phyloP scores from a whole-genome alignment of 2,113 vertebrate genomes.

The Noturus placidus region DNA sequence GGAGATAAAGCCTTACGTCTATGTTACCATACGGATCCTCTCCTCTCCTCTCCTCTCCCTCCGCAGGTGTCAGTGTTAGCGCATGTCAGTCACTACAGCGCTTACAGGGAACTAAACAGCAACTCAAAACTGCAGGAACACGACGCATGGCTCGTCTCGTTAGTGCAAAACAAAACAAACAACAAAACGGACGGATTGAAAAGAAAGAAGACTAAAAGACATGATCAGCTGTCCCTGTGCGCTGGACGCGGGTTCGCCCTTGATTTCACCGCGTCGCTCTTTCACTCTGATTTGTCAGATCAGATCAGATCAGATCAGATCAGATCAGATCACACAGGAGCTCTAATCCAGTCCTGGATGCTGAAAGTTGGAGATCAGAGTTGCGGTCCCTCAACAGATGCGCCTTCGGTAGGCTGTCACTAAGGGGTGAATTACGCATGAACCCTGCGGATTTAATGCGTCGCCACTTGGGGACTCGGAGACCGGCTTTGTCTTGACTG shows the following conservation, averaged over 20 bases:
- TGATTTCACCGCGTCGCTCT: not conserved
- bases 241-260: not conserved
- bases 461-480: constrained; percentile 33
- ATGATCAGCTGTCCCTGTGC: not conserved
- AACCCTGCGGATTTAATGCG: not conserved
- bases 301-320: too few species aligned
- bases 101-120: not conserved
- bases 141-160: constrained; percentile 11
- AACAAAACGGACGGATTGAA: not conserved
- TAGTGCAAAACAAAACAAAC: not conserved
- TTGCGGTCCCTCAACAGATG: not conserved
- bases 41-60: not conserved
- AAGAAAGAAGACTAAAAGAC: not conserved
- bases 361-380: constrained; percentile 20
- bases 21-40: constrained; percentile 30
- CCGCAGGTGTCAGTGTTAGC: constrained; percentile 27
- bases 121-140: not conserved
- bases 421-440: not conserved
- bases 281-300: not conserved
- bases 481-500: constrained; percentile 17
- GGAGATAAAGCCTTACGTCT: constrained; percentile 33
- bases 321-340: not conserved
- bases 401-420: not conserved
- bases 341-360: not conserved
- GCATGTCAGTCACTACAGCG: not conserved